Conservation (phyloP, 2,113 vertebrate genomes). For the Onychostoma macrolepis region DNA sequence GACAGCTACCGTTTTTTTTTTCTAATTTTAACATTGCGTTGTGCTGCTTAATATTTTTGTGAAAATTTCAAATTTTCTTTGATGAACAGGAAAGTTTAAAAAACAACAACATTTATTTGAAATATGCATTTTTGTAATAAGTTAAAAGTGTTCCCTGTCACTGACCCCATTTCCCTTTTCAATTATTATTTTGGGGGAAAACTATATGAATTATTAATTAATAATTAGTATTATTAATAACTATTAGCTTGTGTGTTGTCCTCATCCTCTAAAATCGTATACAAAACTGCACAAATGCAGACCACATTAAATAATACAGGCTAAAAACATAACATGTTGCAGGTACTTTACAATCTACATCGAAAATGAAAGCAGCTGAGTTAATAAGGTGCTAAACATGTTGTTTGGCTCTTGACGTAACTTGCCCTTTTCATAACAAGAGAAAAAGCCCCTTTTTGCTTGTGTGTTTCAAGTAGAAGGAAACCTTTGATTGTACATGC, state of each 20-base stretch:
- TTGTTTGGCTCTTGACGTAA: slow-evolving; percentile 20
- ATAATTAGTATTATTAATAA: background rate
- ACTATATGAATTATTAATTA: no score
- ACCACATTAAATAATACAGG: background rate
- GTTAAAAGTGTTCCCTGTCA: background rate
- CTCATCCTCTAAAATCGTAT: background rate
- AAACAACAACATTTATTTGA: background rate
- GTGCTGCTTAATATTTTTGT: background rate
- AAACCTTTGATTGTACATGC: slow-evolving; percentile 66
- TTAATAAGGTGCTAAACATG: slow-evolving; percentile 25
- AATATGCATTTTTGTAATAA: background rate
- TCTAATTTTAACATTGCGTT: background rate
- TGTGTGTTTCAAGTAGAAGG: slow-evolving; percentile 9
- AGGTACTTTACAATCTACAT: background rate
- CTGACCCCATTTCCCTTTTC: background rate
- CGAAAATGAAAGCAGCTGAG: background rate
- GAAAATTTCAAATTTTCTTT: background rate
- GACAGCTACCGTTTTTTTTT: background rate
- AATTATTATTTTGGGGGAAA: background rate
- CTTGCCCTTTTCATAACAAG: slow-evolving; percentile 58
- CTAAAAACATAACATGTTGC: background rate
- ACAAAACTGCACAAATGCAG: background rate
- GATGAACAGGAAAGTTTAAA: background rate
- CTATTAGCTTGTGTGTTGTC: background rate
- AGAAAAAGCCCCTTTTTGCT: background rate